Conservation (phyloP, 2,888 invertebrate species). For the Drosophila gaucha region DNA sequence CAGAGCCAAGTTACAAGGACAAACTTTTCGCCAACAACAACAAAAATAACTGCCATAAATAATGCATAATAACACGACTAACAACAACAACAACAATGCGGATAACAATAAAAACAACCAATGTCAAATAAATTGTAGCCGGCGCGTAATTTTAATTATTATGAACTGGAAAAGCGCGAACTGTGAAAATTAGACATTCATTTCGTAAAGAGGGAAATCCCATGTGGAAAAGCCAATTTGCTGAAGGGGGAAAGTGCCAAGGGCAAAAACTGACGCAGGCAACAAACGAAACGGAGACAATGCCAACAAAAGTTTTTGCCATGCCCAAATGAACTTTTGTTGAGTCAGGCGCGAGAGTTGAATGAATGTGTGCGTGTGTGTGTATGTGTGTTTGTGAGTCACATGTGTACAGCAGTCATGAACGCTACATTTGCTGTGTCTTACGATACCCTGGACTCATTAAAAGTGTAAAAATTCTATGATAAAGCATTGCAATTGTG, state of each 20-base stretch:
- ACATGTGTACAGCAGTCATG: slow-evolving; percentile 37
- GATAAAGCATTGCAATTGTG: background rate
- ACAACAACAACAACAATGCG: slow-evolving; percentile 31
- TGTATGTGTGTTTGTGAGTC: slow-evolving; percentile 18
- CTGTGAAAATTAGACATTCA: slow-evolving; percentile 74
- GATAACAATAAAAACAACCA: slow-evolving; percentile 38
- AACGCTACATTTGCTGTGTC: slow-evolving; percentile 22
- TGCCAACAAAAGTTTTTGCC: slow-evolving; percentile 53
- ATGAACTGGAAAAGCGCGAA: slow-evolving; percentile 56
- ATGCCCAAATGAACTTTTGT: slow-evolving; percentile 61
- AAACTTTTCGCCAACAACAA: slow-evolving; percentile 50
- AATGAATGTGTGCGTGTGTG: slow-evolving; percentile 5
- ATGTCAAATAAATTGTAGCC: slow-evolving; percentile 62
- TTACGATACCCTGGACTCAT: background rate
- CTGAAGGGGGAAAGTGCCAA: slow-evolving; percentile 7
- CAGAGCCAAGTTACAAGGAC: slow-evolving; percentile 59
- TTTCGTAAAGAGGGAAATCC: slow-evolving; percentile 20
- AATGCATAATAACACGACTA: slow-evolving; percentile 60
- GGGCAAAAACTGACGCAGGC: slow-evolving; percentile 9
- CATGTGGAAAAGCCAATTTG: slow-evolving; percentile 48
- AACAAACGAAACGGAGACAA: slow-evolving; percentile 38
- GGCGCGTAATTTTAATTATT: slow-evolving; percentile 72
- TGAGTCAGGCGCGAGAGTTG: slow-evolving; percentile 33
- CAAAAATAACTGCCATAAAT: slow-evolving; percentile 58
- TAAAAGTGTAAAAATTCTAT: background rate